These are phyloP conservation scores for Eudemis profundana DNA, from an alignment of 2,888 invertebrate species.

Conservation along the genomic window DNA sequence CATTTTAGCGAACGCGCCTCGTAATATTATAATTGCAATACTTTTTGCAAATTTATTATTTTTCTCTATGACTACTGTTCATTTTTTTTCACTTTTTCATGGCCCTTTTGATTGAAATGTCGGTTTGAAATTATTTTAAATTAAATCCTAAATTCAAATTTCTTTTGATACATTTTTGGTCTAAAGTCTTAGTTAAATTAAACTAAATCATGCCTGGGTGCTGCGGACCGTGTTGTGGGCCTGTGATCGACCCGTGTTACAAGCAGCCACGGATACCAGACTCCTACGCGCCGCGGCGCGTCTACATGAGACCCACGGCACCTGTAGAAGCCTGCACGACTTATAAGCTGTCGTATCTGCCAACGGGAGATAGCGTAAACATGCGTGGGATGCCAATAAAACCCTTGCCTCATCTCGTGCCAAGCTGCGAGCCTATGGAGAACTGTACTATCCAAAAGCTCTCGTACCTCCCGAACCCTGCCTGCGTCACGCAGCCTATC, in stretches of 20 bases:
- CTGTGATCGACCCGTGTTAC: slow-evolving; percentile 75
- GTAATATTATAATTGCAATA: background rate
- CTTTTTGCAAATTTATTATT: background rate
- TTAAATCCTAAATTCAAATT: slow-evolving; percentile 70
- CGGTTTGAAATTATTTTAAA: slow-evolving; percentile 78
- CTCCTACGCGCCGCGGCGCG: slow-evolving; percentile 83
- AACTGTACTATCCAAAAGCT: slow-evolving; percentile 78
- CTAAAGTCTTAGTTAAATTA: slow-evolving; percentile 58
- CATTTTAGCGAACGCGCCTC: too few relatives aligned
- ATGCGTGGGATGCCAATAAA: slow-evolving; percentile 69
- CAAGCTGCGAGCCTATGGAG: slow-evolving; percentile 79
- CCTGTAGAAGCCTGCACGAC: slow-evolving; percentile 87
- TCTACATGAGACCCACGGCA: slow-evolving; percentile 84
- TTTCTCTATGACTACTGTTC: background rate
- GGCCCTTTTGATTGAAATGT: slow-evolving; percentile 69
- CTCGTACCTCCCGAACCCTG: slow-evolving; percentile 85
- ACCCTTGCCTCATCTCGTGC: slow-evolving; percentile 69
- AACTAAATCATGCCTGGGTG: slow-evolving; percentile 80
- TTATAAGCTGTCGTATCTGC: slow-evolving; percentile 87
- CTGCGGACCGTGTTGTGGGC: slow-evolving; percentile 59
- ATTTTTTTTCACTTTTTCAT: background rate
- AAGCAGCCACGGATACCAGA: slow-evolving; percentile 85
- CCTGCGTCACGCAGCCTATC: slow-evolving; percentile 85
- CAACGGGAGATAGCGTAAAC: slow-evolving; percentile 71
- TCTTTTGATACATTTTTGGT: slow-evolving; percentile 61